Base-by-base conservation (phyloP, 2,113 vertebrate species). In the Sphaerodactylus townsendi region DNA sequence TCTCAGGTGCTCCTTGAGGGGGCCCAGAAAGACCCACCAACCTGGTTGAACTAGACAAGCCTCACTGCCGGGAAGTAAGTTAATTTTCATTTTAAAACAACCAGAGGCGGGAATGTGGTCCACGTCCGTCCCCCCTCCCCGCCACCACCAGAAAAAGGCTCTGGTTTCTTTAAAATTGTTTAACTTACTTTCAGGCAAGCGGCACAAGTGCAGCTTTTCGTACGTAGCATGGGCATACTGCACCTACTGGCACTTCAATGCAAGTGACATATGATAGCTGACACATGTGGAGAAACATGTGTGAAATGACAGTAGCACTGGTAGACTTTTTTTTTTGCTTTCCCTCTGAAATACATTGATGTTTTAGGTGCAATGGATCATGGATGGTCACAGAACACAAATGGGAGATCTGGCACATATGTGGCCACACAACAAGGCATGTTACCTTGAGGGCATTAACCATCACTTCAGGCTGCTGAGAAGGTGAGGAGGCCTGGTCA, bases 371-470 rank as follows among this genome's bases (percentile, higher is more conserved):
- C 92, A 85, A 89, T 65, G 91, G 10, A 2, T 79, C 33, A 93
- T 87, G 91, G 1, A 11, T 86, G 89, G 77, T 85, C 87, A 90
- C 76, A 89, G 30, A 82, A 93, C 93, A 95, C 83, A 94, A 83
- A 92, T 1, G 72, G 93, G 37, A 79, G 50, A 64, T 87, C 93
- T 89, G 83, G 85, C 82, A 92, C 71, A 87, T 82, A 93, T 79
- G 90, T 89, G 82, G 89, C 81, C 86, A 79, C 77, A 89, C 64
- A 33, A 35, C 82, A 69, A 92, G 92, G 15, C 86, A 81, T 46
- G 5, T 96, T 97, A 97, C 96, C 96, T 97, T 97, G 92, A 97
- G 95, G 95, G 96, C 96, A 95, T 96, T 96, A 93, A 97, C 96
- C 95, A 96, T 95, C 77, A 95, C 95, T 93, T 97, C 96, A 94